These are phyloP conservation scores for Epinephelus awoara DNA, from an alignment of 2,797 vertebrate genomes.

Conservation along the genomic window DNA sequence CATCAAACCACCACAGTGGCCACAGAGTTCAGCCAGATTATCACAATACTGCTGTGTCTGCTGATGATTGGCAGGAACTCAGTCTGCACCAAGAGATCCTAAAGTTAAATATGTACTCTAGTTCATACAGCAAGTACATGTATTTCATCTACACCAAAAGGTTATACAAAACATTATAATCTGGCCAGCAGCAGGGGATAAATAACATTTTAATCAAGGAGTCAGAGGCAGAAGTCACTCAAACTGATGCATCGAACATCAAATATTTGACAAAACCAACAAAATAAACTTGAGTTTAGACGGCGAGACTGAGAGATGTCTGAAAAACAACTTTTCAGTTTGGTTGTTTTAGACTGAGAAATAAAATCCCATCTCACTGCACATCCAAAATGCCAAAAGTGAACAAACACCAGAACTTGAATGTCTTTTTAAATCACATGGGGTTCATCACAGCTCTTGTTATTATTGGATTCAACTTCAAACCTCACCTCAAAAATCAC, in stretches of 20 bases:
- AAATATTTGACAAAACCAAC: neutral
- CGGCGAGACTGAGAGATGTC: neutral
- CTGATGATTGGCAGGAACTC: too few species aligned
- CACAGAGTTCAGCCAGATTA: too few species aligned
- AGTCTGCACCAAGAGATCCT: too few species aligned
- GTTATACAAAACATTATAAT: too few species aligned
- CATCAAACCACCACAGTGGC: too few species aligned
- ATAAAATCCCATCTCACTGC: neutral
- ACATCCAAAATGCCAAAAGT: conserved; percentile 10
- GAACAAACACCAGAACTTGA: conserved; percentile 9
- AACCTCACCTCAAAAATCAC: conserved; percentile 30
- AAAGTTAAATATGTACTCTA: too few species aligned
- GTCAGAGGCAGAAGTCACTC: neutral
- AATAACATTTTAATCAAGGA: too few species aligned
- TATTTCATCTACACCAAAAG: too few species aligned
- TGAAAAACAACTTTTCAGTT: neutral
- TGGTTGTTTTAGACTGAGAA: neutral
- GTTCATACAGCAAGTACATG: too few species aligned
- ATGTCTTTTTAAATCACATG: neutral
- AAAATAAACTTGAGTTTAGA: neutral
- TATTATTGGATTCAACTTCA: conserved; percentile 59
- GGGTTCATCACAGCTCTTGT: conserved; percentile 24
- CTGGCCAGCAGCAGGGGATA: too few species aligned
- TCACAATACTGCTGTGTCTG: too few species aligned
- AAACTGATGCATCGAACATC: neutral